Conservation (phyloP, 2,797 vertebrate species). For the Anomalospiza imberbis region DNA sequence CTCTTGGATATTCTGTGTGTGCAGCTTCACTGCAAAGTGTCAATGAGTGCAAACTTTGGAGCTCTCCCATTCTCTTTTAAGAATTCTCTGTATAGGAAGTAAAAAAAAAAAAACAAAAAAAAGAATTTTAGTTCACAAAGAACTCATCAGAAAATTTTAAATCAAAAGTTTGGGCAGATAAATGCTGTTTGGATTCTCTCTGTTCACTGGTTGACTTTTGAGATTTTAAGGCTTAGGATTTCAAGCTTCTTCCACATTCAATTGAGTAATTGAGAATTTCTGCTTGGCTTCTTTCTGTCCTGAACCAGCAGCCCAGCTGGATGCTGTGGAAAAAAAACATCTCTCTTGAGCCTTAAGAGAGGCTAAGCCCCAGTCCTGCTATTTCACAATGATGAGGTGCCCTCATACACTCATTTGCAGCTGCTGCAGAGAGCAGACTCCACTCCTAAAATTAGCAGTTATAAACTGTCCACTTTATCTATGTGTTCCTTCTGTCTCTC, state of each 20-base stretch:
- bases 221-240: background rate
- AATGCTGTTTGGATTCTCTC: background rate
- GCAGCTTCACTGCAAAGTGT: background rate
- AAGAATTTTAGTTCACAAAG: background rate
- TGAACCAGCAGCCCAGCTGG: background rate
- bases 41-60: background rate
- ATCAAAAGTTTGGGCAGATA: background rate
- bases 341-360: background rate
- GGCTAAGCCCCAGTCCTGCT: background rate
- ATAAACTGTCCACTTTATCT: background rate
- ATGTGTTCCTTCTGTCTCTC: background rate
- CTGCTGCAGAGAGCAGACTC: background rate
- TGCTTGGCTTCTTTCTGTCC: background rate
- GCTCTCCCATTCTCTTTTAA: background rate
- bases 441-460: background rate
- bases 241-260: background rate
- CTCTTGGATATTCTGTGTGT: background rate
- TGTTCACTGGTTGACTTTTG: background rate
- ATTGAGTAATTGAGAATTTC: background rate
- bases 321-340: background rate
- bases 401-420: background rate
- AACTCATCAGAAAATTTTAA: background rate
- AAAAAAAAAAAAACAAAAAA: background rate
- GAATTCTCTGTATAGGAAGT: background rate
- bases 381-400: background rate